Percentiles rank a stretch among this genome's conserved stretches.
These are phyloP conservation scores for Oscheius sp. DNA, from an alignment of 2,888 invertebrate species.

Conservation along the genomic window DNA sequence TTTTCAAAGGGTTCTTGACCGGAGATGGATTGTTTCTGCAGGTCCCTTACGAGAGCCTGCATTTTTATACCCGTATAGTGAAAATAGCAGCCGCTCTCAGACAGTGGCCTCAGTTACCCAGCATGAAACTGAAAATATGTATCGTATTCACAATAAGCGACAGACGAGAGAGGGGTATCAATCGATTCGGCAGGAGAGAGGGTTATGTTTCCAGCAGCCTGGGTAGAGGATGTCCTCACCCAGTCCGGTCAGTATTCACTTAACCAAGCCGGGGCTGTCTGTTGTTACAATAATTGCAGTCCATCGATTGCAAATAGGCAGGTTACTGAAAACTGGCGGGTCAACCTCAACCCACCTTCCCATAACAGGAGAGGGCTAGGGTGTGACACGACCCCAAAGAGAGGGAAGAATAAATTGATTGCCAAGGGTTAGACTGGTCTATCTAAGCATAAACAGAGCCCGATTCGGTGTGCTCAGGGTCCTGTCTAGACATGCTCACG, in stretches of 20 bases:
- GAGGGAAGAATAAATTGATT: conserved; percentile 22
- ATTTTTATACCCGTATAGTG: conserved; percentile 36
- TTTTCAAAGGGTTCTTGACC: conserved; percentile 21
- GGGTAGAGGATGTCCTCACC: conserved; percentile 14
- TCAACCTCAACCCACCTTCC: not conserved
- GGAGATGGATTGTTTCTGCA: conserved; percentile 32
- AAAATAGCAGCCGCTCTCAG: conserved; percentile 9
- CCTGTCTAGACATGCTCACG: conserved; percentile 27
- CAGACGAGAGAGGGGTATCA: not conserved
- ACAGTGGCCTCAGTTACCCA: conserved; percentile 36
- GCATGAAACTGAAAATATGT: conserved; percentile 25
- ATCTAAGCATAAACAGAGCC: not conserved
- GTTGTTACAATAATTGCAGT: conserved; percentile 33
- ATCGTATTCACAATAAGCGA: not conserved
- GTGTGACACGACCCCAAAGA: not conserved
- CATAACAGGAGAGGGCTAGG: no score
- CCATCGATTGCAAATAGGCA: conserved; percentile 23
- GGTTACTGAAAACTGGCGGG: conserved; percentile 23
- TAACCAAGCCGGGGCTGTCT: conserved; percentile 24
- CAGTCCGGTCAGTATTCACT: conserved; percentile 28
- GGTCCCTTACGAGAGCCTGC: conserved; percentile 34
- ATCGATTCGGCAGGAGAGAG: conserved; percentile 16
- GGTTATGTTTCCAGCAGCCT: conserved; percentile 6
- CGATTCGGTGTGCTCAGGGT: conserved; percentile 1
- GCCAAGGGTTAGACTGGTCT: conserved; percentile 4